These are phyloP conservation scores for Eupithecia tripunctaria DNA, from an alignment of 2,888 invertebrate genomes.

Conservation along the genomic window DNA sequence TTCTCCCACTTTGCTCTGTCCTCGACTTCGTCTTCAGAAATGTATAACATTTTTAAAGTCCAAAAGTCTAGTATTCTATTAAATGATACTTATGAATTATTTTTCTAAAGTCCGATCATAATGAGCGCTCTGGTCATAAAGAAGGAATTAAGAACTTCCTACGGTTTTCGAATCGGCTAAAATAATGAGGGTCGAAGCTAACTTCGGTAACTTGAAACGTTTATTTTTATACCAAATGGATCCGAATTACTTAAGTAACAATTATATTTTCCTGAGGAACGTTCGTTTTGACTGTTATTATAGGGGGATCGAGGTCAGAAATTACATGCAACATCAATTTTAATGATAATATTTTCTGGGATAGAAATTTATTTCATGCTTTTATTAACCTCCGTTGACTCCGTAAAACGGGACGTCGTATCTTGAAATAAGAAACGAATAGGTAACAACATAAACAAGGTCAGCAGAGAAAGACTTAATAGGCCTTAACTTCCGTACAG, in stretches of 20 bases:
- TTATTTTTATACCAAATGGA: constrained; percentile 43
- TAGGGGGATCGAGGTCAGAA: constrained; percentile 27
- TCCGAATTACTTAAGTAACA: constrained; percentile 43
- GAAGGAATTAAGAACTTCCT: constrained; percentile 9
- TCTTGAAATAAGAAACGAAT: neutral
- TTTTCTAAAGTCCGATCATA: neutral
- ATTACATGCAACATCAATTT: constrained; percentile 35
- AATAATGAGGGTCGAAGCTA: constrained; percentile 41
- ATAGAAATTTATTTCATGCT: constrained; percentile 1
- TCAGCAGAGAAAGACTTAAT: neutral
- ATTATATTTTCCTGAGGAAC: constrained; percentile 44
- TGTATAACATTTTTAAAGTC: neutral
- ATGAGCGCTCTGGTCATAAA: neutral
- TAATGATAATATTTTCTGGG: constrained; percentile 32
- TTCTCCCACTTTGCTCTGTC: neutral
- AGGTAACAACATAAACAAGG: neutral
- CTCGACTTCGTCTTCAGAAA: neutral
- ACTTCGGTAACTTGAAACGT: constrained; percentile 40
- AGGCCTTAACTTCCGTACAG: too few relatives aligned
- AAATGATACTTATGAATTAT: neutral
- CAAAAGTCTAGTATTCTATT: neutral
- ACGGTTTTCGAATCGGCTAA: constrained; percentile 9
- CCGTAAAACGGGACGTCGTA: neutral
- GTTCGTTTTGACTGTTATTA: constrained; percentile 39
- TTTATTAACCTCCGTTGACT: neutral